Base-by-base conservation (phyloP, 2,888 invertebrate genomes). In the Temnothorax unifasciatus region DNA sequence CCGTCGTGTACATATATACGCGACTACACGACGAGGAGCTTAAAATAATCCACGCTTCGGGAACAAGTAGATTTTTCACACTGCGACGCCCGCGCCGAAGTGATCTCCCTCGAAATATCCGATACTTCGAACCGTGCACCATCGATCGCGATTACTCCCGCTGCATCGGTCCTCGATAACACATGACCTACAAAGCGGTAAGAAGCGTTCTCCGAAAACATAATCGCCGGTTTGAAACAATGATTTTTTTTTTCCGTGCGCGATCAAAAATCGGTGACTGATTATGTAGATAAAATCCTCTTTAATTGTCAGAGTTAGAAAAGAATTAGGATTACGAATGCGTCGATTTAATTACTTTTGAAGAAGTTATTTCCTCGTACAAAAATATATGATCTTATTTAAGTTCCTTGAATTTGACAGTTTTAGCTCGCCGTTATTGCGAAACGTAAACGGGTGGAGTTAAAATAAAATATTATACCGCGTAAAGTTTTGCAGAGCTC, bases 61-160 rank as follows among this genome's bases (percentile, higher is more conserved):
- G 79, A 81, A 73, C 79, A 73, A 81, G 79, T 81, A 81, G 59
- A 81, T 81, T 81, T 79, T 79, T 81, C 77, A 69, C 77, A 69
- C 79, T 59, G 57, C 44, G 41, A 73, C 59, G 29, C 29, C 3
- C 29, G 29, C 29, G 44, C 79, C 71, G 44, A 71, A 59, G 79
- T 47, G 79, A 81, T 81, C 79, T 73, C 47, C 47, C 47, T 59
- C 47, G 79, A 81, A 68, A 81, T 59, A 69, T 44, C 41, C 77
- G 41, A 77, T 77, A 71, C 57, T 41, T 59, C 8, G 57, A 57
- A 59, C 25, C 21, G 73, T 47, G 59, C 18, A 47, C 21, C 41
- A 79, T 81, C 59, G 73, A 79, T 71, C 79, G 79, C 79, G 79
- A 81, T 73, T 81, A 73, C 47, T 79, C 21, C 57, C 34, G 47